Conservation (phyloP, 2,113 vertebrate genomes). For the Lichenostomus cassidix region DNA sequence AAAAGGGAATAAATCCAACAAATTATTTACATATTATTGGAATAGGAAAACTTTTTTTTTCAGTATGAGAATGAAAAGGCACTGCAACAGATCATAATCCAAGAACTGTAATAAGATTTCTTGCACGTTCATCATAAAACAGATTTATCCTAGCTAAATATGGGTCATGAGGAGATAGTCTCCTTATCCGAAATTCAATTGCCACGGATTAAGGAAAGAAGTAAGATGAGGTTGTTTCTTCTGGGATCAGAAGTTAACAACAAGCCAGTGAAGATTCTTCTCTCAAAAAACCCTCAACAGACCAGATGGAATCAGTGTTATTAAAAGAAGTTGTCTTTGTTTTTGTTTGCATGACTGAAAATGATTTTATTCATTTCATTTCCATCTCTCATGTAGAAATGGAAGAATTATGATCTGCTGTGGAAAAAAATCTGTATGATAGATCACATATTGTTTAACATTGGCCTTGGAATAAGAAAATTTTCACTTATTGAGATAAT, state of each 20-base stretch:
- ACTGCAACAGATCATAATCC: background rate
- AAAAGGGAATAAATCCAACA: slow-evolving; percentile 53
- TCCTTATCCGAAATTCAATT: slow-evolving; percentile 12
- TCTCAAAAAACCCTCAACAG: background rate
- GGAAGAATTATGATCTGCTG: background rate
- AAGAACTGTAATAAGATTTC: slow-evolving; percentile 26
- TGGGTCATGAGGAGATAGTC: slow-evolving; percentile 39
- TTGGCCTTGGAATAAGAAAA: background rate
- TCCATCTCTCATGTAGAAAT: background rate
- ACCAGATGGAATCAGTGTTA: slow-evolving; percentile 1
- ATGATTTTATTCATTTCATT: background rate
- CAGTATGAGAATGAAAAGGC: background rate
- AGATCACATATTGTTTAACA: background rate
- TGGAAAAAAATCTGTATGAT: background rate
- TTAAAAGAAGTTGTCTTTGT: background rate
- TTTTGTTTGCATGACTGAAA: background rate
- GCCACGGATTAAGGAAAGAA: slow-evolving; percentile 19
- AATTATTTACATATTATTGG: slow-evolving; percentile 43
- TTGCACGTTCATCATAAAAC: background rate
- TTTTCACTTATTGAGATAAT: background rate
- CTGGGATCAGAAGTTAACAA: slow-evolving; percentile 28
- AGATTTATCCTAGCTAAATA: slow-evolving; percentile 48
- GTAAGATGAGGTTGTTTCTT: slow-evolving; percentile 24
- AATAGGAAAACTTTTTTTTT: slow-evolving; percentile 1
- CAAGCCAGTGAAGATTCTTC: background rate